Conservation (phyloP, 92 coral and sea anemone genomes). For the Plumapathes pennacea region DNA sequence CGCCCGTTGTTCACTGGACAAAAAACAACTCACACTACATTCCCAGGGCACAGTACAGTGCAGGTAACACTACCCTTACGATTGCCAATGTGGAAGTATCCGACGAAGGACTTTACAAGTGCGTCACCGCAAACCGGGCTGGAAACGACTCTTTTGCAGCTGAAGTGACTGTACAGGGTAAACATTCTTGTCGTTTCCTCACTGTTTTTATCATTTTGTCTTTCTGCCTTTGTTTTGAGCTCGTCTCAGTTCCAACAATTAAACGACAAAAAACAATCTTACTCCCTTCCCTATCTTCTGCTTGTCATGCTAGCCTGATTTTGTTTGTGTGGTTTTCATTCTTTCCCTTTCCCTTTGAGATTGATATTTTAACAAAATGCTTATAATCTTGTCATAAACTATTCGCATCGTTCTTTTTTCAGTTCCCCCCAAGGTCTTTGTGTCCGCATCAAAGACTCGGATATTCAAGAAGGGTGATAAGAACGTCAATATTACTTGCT, state of each 20-base stretch:
- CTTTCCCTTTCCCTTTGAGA: too few species aligned
- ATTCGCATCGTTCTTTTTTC: background rate
- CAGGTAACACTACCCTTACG: slow-evolving; percentile 38
- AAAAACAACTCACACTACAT: slow-evolving; percentile 25
- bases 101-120: slow-evolving; percentile 35
- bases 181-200: too few species aligned
- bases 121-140: slow-evolving; percentile 26
- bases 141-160: slow-evolving; percentile 42
- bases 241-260: too few species aligned
- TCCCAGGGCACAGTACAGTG: slow-evolving; percentile 2
- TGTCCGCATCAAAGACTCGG: slow-evolving; percentile 7
- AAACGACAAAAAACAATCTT: too few species aligned
- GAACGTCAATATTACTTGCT: slow-evolving; percentile 29
- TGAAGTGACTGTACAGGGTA: slow-evolving; percentile 36
- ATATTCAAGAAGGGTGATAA: slow-evolving; percentile 11
- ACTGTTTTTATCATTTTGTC: too few species aligned
- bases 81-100: slow-evolving; percentile 18
- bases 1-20: slow-evolving; percentile 22
- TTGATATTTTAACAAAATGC: too few species aligned
- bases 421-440: slow-evolving; percentile 40
- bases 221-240: too few species aligned
- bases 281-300: too few species aligned
- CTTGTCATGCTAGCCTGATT: too few species aligned
- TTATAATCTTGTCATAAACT: too few species aligned
- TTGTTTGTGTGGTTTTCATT: too few species aligned